Percentiles rank a stretch among this genome's conserved stretches.
These are phyloP conservation scores for Coluber constrictor DNA, from an alignment of 2,797 vertebrate genomes.

Conservation along the genomic window DNA sequence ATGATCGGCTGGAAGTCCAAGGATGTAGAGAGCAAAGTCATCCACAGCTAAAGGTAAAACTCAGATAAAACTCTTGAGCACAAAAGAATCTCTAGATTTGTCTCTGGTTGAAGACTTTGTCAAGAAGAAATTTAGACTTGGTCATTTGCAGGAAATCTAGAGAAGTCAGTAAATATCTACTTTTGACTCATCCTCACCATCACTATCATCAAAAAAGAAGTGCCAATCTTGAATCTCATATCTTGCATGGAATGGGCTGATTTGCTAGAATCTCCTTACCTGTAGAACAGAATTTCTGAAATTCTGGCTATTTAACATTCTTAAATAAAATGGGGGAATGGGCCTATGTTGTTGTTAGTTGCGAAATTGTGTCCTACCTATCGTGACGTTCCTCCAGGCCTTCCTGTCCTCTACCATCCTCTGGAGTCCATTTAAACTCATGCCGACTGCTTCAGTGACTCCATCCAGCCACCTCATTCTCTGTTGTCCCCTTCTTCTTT, in stretches of 20 bases:
- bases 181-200: neutral
- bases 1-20: neutral
- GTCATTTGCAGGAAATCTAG: neutral
- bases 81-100: neutral
- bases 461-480: no score
- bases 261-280: neutral
- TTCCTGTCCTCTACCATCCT: no score
- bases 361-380: no score
- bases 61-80: neutral
- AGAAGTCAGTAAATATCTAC: neutral
- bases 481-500: no score
- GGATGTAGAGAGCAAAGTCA: neutral
- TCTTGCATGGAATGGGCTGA: neutral
- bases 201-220: neutral
- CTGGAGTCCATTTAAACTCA: no score
- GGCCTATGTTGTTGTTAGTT: no score
- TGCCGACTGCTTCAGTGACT: no score
- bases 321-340: neutral
- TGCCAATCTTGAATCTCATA: neutral
- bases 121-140: neutral
- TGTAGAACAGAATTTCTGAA: neutral
- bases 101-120: neutral
- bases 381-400: no score
- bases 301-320: neutral
- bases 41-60: neutral